These are phyloP conservation scores for Candoia aspera DNA, from an alignment of 2,113 vertebrate species.

Conservation along the genomic window DNA sequence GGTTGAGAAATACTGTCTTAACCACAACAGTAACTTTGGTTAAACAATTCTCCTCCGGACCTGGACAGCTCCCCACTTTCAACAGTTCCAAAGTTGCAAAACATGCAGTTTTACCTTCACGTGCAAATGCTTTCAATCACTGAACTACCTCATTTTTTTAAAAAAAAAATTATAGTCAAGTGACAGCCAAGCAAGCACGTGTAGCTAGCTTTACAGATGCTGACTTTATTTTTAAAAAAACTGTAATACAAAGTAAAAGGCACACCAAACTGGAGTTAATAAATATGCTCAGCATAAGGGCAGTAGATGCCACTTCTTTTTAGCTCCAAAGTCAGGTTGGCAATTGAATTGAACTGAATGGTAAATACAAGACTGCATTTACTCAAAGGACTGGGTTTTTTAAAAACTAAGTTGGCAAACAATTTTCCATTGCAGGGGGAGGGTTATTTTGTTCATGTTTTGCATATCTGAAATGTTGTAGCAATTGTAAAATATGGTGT, in stretches of 20 bases:
- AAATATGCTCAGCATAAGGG: background rate
- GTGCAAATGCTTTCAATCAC: background rate
- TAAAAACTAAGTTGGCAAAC: background rate
- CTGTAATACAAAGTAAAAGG: background rate
- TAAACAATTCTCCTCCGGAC: background rate
- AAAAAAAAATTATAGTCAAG: too few species aligned
- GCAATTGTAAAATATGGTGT: background rate
- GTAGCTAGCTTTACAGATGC: background rate
- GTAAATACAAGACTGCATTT: background rate
- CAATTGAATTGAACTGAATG: background rate
- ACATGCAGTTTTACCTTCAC: background rate
- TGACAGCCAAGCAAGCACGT: background rate
- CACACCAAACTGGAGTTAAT: background rate
- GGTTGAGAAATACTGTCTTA: background rate
- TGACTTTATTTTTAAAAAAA: background rate
- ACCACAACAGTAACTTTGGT: background rate
- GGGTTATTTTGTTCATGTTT: background rate
- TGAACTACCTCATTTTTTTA: background rate
- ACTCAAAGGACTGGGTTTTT: background rate
- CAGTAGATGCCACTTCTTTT: background rate
- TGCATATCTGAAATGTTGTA: background rate
- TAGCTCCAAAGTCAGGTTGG: background rate
- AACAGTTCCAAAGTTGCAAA: background rate
- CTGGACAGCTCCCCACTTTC: background rate
- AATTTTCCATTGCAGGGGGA: background rate